Base-by-base conservation (phyloP, 2,888 invertebrate genomes). In the Phytoseiulus persimilis region DNA sequence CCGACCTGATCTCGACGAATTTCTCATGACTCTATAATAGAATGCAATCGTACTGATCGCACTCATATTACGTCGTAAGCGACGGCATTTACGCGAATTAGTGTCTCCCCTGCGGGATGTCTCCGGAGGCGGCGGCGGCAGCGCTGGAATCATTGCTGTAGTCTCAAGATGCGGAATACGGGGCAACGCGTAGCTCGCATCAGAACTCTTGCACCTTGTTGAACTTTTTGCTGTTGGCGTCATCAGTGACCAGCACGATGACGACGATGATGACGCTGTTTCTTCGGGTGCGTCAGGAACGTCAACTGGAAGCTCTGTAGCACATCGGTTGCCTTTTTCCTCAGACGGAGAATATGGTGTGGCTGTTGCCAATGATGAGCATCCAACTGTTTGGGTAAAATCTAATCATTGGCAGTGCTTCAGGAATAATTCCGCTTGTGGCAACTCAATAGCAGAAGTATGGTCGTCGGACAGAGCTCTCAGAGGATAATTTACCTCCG, bases 1-100 rank as follows among this genome's bases (percentile, higher is more conserved):
- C 33, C 87, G 32, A 0, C 87, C 33, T 6, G 87, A 87, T 87
- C 33, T 31, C 5, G 87, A 87, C 33, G 65, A 65, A 1, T 9
- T 45, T 23, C 33, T 87, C 87, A 87, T 87, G 32, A 87, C 87
- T 87, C 87, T 33, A 87, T 87, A 87, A 32, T 87, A 87, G 87
- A 87, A 87, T 0, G 87, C 87, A 1, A 87, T 87, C 0, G 87
- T 87, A 32, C 87, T 87, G 6, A 87, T n/a, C 18, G 87, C 87
- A 32, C 33, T 87, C 31, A 87, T 33, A 33, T 87, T 87, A 1
- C 87, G 87, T 33, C 87, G 87, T n/a, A 87, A 31, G 28, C 87
- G 32, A 33, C 87, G 87, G 23, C 23, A 23, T 65, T 65, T 87
- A 11, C 87, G 87, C 32, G 11, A 0, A 45, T 32, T 87, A 11